Evolutionary conservation across 37 sponge, comb jelly and placozoan species (phyloP).

Genomic region (Trichoplax adhaerens): DNA sequence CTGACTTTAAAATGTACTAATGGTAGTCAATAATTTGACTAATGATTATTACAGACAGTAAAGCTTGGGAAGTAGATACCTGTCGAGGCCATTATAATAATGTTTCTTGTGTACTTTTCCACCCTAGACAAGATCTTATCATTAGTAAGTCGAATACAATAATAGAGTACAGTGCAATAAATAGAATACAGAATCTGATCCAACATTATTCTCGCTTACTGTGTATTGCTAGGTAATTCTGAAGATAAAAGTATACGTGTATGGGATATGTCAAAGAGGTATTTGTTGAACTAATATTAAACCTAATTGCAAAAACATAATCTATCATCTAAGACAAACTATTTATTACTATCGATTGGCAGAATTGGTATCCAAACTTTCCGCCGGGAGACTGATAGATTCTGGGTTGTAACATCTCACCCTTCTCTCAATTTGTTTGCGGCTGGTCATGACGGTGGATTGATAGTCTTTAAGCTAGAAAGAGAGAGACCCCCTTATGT

Average conservation of each 20-base stretch:
- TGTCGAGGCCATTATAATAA: slow-evolving; percentile 98
- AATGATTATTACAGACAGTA: slow-evolving; percentile 43
- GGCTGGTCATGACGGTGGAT: slow-evolving; percentile 91
- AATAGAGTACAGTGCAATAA: not conserved
- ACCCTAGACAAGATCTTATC: slow-evolving; percentile 87
- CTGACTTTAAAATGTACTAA: too few species aligned
- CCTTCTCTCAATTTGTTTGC: slow-evolving; percentile 92
- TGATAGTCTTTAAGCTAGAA: slow-evolving; percentile 94
- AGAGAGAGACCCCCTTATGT: slow-evolving; percentile 90
- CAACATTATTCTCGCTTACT: not conserved
- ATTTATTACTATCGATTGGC: not conserved
- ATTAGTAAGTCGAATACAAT: slow-evolving; percentile 36
- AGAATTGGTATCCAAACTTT: slow-evolving; percentile 82
- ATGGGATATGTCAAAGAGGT: slow-evolving; percentile 77
- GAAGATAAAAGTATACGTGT: slow-evolving; percentile 80
- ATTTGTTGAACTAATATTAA: slow-evolving; percentile 2
- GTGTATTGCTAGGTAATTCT: slow-evolving; percentile 34
- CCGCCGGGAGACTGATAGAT: slow-evolving; percentile 77
- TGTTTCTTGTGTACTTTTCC: slow-evolving; percentile 83
- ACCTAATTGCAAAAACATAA: not conserved
- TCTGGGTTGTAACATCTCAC: slow-evolving; percentile 82
- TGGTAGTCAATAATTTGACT: not conserved
- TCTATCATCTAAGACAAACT: too few species aligned
- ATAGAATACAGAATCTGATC: not conserved
- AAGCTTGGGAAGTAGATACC: slow-evolving; percentile 98